Conservation (phyloP, 1,140 invertebrate genomes). For the Planococcus citri region DNA sequence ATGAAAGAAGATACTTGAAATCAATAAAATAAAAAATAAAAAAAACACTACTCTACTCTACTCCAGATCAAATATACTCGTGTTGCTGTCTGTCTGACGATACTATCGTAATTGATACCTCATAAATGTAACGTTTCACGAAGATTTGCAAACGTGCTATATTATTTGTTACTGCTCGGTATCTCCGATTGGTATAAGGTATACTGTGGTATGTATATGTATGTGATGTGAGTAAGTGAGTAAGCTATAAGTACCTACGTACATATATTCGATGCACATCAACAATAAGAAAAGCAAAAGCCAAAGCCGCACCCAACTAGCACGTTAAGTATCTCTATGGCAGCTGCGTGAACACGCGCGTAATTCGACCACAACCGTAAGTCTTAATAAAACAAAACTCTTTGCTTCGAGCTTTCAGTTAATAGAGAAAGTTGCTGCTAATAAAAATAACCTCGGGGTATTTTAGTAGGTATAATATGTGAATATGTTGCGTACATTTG, state of each 20-base stretch:
- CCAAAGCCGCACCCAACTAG: background rate
- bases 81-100: background rate
- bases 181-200: too few species aligned
- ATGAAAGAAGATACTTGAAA: background rate
- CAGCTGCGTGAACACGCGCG: background rate
- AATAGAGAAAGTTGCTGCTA: background rate
- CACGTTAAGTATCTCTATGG: background rate
- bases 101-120: background rate
- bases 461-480: background rate
- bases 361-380: background rate
- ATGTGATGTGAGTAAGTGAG: too few species aligned
- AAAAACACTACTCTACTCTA: background rate
- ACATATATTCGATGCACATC: too few species aligned
- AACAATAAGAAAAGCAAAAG: too few species aligned
- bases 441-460: background rate
- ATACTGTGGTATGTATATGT: too few species aligned
- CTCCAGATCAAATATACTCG: too few species aligned
- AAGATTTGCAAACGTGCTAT: background rate
- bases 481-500: background rate
- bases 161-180: too few species aligned
- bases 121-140: background rate
- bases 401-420: background rate
- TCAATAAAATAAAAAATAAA: background rate
- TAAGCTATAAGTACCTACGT: too few species aligned
- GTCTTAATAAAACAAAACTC: background rate